Base-by-base conservation (phyloP, 2,113 vertebrate genomes). In the Pseudonaja textilis region DNA sequence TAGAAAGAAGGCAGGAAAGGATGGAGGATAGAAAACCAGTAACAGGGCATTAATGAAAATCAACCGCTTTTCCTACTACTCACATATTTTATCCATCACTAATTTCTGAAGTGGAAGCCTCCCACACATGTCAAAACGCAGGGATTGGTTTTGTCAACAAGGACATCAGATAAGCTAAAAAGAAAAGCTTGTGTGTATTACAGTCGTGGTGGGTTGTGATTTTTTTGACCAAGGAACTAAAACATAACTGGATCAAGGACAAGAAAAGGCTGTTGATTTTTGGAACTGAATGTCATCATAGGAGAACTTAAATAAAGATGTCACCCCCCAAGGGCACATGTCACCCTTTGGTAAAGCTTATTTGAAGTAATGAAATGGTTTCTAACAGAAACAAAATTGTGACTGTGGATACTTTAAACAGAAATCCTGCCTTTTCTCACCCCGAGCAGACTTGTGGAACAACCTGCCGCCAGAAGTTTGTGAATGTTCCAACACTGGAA, bases 351-450 rank as follows among this genome's bases (percentile, higher is more conserved):
- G 25, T 64, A 29, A 54, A 54, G 94, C 89, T 25, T 20, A 57
- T 93, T 9, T 55, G 88, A 85, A 87, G 88, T 54, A 57, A 22
- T 0, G 52, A 91, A 92, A 0, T 0, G 86, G 87, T 0, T 59
- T 61, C 59, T 59, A 93, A 42, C 91, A 89, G 91, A 25, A 18
- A 89, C 93, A 94, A 92, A 93, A 94, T 2, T 39, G 87, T 74
- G 90, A 5, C 10, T 47, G 14, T 45, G 12, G 10, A n/a, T 95
- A 59, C 90, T 85, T 54, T 18, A 6, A 11, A 47, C 9, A 89
- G 39, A 93, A 89, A 86, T 25, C 22, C 9, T 29, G 39, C 16
- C 81, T 1, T 2, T 0, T 0, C 52, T 0, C 0, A 85, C 90
- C 95, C 85, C 91, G n/a, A 56, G 93, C 95, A 91, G 29, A 85